phyloP scores from a whole-genome alignment of 2,113 vertebrate species.

The Cheilinus undulatus region DNA sequence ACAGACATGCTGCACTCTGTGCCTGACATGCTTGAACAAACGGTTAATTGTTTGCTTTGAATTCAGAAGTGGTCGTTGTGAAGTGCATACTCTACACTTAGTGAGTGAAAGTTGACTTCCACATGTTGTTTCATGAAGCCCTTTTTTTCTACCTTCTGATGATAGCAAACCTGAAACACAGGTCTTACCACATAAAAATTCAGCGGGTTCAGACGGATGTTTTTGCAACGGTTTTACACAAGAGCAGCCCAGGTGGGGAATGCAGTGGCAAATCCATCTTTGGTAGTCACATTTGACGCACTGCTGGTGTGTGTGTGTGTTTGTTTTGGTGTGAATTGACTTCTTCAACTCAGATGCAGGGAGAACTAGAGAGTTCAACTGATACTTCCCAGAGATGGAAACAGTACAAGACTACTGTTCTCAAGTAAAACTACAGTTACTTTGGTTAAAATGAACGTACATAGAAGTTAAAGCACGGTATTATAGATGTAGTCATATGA shows the following conservation, averaged over 20 bases:
- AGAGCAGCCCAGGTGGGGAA: neutral
- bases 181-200: constrained; percentile 12
- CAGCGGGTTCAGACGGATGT: neutral
- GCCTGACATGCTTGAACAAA: constrained; percentile 8
- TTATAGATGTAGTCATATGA: too few relatives aligned
- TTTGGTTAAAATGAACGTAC: too few relatives aligned
- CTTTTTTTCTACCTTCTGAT: neutral
- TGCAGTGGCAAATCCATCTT: constrained; percentile 1
- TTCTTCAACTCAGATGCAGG: neutral
- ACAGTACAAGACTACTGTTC: too few relatives aligned
- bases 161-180: constrained; percentile 42
- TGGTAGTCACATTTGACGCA: neutral
- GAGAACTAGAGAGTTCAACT: neutral
- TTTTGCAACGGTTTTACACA: constrained; percentile 33
- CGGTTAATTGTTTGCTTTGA: constrained; percentile 36
- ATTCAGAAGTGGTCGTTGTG: constrained; percentile 25
- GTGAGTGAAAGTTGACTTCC: neutral
- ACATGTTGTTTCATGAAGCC: neutral
- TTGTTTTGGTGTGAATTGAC: constrained; percentile 43
- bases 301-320: constrained; percentile 41
- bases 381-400: neutral
- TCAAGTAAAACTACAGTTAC: too few relatives aligned
- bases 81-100: neutral
- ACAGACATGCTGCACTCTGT: constrained; percentile 13
- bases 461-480: too few relatives aligned